Base-by-base conservation (phyloP, 2,888 invertebrate species). In the Drosophila anomelani region DNA sequence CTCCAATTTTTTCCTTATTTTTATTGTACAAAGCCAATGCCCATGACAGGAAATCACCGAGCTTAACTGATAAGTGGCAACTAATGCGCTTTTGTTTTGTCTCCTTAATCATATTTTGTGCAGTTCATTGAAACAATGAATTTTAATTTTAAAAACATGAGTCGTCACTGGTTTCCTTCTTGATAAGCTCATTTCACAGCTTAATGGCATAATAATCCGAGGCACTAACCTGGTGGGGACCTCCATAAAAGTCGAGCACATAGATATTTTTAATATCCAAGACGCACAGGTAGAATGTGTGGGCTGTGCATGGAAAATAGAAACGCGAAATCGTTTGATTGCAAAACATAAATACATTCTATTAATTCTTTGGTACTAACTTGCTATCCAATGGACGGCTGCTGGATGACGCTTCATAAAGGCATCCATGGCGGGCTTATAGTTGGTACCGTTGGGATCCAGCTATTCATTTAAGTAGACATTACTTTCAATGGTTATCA, bases 211-310 rank as follows among this genome's bases (percentile, higher is more conserved):
- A 86, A 38, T 86, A 86, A 20, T 87, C 83, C 1, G 75, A 32
- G 26, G 69, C 57, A 7, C 49, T 74, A 10, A 93, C 88, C 49
- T 78, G 79, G 55, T 93, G 91, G 3, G 96, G 96, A 3, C 97
- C 96, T 4, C 97, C 97, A 91, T 96, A 97, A 92, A 94, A 95
- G 90, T 97, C 97, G 80, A 97, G 92, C 79, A 97, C 95, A 13
- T 94, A 95, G 62, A 97, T 95, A 81, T 96, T 94, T 38, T 93
- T 93, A 54, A 97, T 96, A 77, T 95, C 94, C 88, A 97, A 81
- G 92, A 96, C 96, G 1, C 96, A 96, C 41, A 97, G 94, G 87
- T 95, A 96, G 93, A 96, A 97, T 23, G 94, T 91, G 91, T 97
- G 97, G 88, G 94, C 96, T 96, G 92, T n/a, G 2, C 10, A 15